Evolutionary conservation across 2,113 vertebrate genomes (phyloP), one percentile per base, ranked within the genome.

Genomic region (Eudorcas thomsonii): DNA sequence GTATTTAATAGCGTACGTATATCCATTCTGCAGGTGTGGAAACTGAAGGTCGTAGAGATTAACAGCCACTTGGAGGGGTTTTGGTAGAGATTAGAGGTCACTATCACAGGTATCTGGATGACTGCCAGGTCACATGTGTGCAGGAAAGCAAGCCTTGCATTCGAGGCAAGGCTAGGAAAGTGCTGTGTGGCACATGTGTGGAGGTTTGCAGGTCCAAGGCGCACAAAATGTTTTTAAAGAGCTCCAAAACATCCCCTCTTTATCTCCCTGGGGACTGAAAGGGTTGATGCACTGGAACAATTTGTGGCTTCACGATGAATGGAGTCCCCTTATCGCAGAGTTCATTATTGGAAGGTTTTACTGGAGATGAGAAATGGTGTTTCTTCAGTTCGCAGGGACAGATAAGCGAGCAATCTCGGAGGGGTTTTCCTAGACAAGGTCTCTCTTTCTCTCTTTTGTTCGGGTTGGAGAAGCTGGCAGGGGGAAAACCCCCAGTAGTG

Each of bases 331-430:
- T 96, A 95, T 92, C 90, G 0, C 36, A 17, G 84, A 97, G 96
- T 97, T 97, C 90, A 81, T 97, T 97, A 96, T 97, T 77, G 1
- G 45, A 96, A 94, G 86, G 91, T 71, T 97, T 93, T 91, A 5
- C 81, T 96, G 96, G 77, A 48, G 94, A 78, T 95, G 88, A 97
- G 92, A 90, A 96, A 96, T 62, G 88, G 4, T 90, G 74, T 89
- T 95, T 85, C 94, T 97, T 90, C 81, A 78, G 77, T 54, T 90
- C 90, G 55, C 55, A 12, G 82, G 60, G 88, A 95, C 88, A 91
- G 88, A 97, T 94, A 95, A 98, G 88, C 2, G 12, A 88, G 84
- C 50, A 55, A 45, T 87, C 82, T 96, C 81, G 9, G 88, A 78
- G 77, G 64, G 86, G 25, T 86, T 97, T 96, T 93, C 77, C 88